Evolutionary conservation across 2,113 vertebrate species (phyloP).

Genomic region (Euleptes europaea): DNA sequence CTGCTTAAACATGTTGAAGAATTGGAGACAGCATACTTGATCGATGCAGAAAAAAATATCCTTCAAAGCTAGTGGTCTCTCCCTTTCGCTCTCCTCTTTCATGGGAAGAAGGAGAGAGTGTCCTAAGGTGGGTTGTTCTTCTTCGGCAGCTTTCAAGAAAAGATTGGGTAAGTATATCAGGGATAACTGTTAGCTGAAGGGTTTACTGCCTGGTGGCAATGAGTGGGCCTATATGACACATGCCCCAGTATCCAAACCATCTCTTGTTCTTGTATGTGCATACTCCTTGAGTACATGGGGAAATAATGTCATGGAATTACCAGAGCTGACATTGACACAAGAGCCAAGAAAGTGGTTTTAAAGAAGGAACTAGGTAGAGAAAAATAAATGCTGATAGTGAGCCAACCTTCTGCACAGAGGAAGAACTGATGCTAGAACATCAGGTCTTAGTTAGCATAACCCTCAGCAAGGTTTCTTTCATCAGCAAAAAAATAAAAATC

Average conservation of each 20-base stretch:
- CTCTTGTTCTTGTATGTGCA: no score
- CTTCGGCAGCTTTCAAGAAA: background rate
- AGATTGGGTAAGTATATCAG: background rate
- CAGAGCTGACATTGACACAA: background rate
- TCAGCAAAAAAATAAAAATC: background rate
- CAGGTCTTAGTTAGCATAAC: background rate
- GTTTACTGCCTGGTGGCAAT: background rate
- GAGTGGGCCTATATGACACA: background rate
- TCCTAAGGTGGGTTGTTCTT: background rate
- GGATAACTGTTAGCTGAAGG: background rate
- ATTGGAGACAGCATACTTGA: background rate
- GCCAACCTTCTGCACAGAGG: background rate
- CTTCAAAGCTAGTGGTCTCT: background rate
- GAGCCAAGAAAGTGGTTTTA: background rate
- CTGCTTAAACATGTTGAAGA: background rate
- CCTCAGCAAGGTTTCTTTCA: background rate
- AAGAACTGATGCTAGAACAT: background rate
- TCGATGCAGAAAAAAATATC: background rate
- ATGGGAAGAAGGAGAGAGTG: background rate
- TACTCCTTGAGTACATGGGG: background rate
- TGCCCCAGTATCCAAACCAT: background rate
- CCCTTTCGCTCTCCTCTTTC: no score
- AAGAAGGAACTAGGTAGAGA: background rate
- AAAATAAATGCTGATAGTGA: fast-evolving
- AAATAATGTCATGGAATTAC: background rate